These are phyloP conservation scores for Regulus satrapa DNA, from an alignment of 2,113 vertebrate species.

Conservation along the genomic window DNA sequence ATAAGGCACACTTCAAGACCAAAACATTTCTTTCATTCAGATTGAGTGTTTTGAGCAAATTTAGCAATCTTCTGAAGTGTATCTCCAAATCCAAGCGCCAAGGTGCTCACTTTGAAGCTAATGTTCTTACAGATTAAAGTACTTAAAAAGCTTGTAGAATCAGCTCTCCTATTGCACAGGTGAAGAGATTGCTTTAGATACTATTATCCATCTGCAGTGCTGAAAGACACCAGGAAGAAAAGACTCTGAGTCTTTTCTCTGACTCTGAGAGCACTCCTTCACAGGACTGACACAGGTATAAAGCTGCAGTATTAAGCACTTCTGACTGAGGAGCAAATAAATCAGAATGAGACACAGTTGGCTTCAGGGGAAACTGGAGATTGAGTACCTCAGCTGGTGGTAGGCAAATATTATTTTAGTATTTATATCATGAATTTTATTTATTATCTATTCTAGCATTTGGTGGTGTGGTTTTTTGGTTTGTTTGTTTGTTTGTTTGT, in stretches of 20 bases:
- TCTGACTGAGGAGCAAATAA: background rate
- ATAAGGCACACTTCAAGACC: background rate
- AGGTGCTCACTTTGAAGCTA: background rate
- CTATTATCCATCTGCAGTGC: background rate
- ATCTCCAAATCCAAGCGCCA: background rate
- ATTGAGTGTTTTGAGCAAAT: background rate
- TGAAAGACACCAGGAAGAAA: background rate
- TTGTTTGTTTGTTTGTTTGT: background rate
- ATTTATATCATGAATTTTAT: background rate
- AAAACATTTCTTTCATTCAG: background rate
- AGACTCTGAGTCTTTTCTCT: too few species aligned
- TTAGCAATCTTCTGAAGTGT: background rate
- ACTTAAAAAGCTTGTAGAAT: constrained; percentile 18
- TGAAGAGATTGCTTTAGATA: background rate
- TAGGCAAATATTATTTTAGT: background rate
- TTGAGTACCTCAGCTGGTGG: background rate
- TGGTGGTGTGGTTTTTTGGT: too few species aligned
- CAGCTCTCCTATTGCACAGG: background rate
- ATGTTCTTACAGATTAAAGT: constrained; percentile 12
- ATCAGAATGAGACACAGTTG: background rate
- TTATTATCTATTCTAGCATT: background rate
- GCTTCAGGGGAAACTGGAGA: background rate
- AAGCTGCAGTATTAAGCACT: background rate
- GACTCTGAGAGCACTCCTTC: background rate
- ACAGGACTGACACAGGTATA: background rate